Conservation (phyloP, 2,797 vertebrate genomes). For the Falco columbarius region DNA sequence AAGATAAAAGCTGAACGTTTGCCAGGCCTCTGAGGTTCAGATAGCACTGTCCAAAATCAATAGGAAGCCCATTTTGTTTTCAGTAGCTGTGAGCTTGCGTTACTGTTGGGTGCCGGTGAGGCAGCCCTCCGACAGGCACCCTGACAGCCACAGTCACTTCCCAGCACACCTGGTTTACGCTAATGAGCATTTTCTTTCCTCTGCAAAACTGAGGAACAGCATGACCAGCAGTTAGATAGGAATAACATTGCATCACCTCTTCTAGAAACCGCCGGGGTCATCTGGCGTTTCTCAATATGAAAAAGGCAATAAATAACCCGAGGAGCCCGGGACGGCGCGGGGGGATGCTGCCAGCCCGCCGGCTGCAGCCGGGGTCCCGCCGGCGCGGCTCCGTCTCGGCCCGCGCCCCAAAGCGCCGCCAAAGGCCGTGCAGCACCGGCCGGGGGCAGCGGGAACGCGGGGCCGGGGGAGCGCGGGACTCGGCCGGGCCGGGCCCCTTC, state of each 20-base stretch:
- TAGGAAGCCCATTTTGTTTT: background rate
- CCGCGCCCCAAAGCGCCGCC: background rate
- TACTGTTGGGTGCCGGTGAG: background rate
- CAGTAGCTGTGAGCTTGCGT: background rate
- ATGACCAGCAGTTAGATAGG: background rate
- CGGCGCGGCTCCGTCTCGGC: background rate
- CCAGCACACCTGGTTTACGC: background rate
- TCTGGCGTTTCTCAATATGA: background rate
- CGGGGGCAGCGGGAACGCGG: background rate
- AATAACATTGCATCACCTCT: background rate
- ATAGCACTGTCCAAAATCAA: conserved; percentile 1
- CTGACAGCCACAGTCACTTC: background rate
- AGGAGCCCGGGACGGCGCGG: background rate
- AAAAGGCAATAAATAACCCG: background rate
- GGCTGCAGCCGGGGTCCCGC: background rate
- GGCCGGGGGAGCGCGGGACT: background rate
- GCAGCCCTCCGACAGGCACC: background rate
- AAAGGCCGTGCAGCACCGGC: background rate
- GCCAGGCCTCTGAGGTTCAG: background rate
- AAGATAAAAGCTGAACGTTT: background rate
- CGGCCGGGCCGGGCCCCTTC: background rate
- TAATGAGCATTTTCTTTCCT: background rate
- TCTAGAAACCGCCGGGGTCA: background rate
- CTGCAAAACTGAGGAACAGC: background rate
- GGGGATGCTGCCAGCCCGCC: background rate